Base-by-base conservation (phyloP, 2,113 vertebrate species). In the Alouatta palliata region DNA sequence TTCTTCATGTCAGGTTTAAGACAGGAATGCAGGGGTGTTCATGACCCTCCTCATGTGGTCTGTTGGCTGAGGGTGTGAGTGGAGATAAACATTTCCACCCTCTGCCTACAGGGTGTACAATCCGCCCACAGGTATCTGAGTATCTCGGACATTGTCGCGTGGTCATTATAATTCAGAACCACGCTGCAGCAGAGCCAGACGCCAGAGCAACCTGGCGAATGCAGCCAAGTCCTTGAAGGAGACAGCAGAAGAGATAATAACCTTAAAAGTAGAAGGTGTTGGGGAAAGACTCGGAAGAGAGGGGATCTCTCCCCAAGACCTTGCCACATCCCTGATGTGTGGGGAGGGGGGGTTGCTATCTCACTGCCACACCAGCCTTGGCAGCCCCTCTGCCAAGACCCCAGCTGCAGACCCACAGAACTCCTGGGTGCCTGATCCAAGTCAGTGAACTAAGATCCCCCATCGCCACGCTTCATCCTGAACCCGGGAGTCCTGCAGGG, bases 131-230 rank as follows among this genome's bases (percentile, higher is more conserved):
- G 64, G 81, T 54, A 73, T 80, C 95, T 45, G 75, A 97, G 87
- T 45, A 40, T 37, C 75, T 14, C 8, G 10, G 91, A 82, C 70
- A 61, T 3, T 7, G 27, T 68, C 0, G 4, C 0, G 1, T 32
- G 47, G 92, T 90, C 96, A 96, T 97, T 96, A 75, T 88, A 52
- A 98, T 97, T 97, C 97, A 96, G 92, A 81, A 79, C 96, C 94
- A 94, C 0, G 8, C 95, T 0, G 37, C 70, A 45, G 84, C 96
- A 45, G 94, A 96, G 94, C 90, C 96, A 98, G 96, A 97, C 79
- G 3, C 92, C 77, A 61, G 27, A 90, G 52, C 19, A 56, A 96
- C 96, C 94, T 77, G 76, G 97, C 93, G 94, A 96, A 87, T 0
- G 7, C 85, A 87, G 97, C 95, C 97, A 97, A 96, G 96, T 96